A percentile compares a stretch with the other conserved stretches of the same genome.
These are phyloP conservation scores for Leptobrachium ailaonicum DNA, from an alignment of 2,113 vertebrate species.

Conservation along the genomic window DNA sequence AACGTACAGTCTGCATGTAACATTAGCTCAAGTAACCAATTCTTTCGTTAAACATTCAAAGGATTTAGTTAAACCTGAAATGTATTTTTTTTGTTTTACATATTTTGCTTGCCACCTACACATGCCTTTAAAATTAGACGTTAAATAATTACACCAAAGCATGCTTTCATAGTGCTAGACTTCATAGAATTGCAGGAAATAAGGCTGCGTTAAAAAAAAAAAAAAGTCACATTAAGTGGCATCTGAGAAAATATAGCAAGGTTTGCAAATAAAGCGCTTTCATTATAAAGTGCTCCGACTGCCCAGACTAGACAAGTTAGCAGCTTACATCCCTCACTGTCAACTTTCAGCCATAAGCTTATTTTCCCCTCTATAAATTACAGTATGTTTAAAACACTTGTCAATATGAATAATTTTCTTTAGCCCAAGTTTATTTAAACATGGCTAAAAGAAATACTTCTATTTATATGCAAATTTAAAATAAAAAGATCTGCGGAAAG, in stretches of 20 bases:
- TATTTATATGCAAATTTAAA: constrained; percentile 46
- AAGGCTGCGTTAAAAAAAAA: neutral
- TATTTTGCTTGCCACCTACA: no score
- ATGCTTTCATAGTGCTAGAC: no score
- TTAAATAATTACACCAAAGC: no score
- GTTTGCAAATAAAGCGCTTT: constrained; percentile 31
- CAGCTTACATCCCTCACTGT: constrained; percentile 43
- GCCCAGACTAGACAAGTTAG: constrained; percentile 41
- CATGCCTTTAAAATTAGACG: no score
- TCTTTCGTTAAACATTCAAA: no score
- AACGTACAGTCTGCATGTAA: no score
- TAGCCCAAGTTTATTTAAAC: constrained; percentile 34
- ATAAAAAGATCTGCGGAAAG: constrained; percentile 17
- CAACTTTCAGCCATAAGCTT: constrained; percentile 45
- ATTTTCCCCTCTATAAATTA: constrained; percentile 47
- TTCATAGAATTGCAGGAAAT: neutral
- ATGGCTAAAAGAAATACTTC: constrained; percentile 25
- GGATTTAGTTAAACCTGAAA: no score
- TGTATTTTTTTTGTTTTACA: no score
- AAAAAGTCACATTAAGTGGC: constrained; percentile 45
- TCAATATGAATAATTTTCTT: constrained; percentile 49
- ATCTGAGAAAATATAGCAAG: constrained; percentile 37
- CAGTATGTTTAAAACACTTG: constrained; percentile 44
- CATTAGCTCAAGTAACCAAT: no score
- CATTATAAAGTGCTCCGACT: constrained; percentile 35